These are phyloP conservation scores for Archips xylosteana DNA, from an alignment of 2,888 invertebrate species.

Conservation along the genomic window DNA sequence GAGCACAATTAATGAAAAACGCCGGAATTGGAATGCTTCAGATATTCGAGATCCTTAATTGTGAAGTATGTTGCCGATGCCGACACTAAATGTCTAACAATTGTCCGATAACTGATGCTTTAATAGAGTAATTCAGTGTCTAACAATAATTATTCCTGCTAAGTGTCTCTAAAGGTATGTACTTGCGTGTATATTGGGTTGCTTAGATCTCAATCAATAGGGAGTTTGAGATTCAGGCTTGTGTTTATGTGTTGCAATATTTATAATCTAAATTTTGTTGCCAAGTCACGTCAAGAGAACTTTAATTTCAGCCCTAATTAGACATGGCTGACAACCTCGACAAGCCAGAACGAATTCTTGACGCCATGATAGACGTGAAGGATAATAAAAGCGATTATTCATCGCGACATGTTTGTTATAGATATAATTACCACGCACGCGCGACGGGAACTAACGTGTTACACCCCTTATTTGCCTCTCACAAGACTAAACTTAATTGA, in stretches of 20 bases:
- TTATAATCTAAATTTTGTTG: not conserved
- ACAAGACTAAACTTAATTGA: conserved; percentile 26
- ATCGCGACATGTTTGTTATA: conserved; percentile 44
- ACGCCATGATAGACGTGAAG: conserved; percentile 36
- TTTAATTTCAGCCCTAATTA: conserved; percentile 39
- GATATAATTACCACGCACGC: conserved; percentile 38
- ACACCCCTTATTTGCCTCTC: conserved; percentile 22
- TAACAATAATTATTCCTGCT: too few species aligned
- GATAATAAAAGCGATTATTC: conserved; percentile 37
- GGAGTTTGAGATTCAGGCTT: too few species aligned
- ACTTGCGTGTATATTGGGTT: too few species aligned
- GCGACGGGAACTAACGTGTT: conserved; percentile 41
- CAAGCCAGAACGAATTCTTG: conserved; percentile 33
- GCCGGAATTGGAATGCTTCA: too few species aligned
- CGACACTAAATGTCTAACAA: too few species aligned
- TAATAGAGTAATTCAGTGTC: too few species aligned
- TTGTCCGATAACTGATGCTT: too few species aligned
- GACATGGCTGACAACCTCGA: conserved; percentile 34
- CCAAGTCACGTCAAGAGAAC: conserved; percentile 16
- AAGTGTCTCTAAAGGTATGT: too few species aligned
- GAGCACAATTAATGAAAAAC: too few species aligned
- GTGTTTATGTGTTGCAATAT: not conserved
- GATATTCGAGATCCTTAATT: too few species aligned
- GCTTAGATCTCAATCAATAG: too few species aligned
- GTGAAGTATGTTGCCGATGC: too few species aligned